Conservation (phyloP, 2,113 vertebrate species). For the Alligator sinensis region DNA sequence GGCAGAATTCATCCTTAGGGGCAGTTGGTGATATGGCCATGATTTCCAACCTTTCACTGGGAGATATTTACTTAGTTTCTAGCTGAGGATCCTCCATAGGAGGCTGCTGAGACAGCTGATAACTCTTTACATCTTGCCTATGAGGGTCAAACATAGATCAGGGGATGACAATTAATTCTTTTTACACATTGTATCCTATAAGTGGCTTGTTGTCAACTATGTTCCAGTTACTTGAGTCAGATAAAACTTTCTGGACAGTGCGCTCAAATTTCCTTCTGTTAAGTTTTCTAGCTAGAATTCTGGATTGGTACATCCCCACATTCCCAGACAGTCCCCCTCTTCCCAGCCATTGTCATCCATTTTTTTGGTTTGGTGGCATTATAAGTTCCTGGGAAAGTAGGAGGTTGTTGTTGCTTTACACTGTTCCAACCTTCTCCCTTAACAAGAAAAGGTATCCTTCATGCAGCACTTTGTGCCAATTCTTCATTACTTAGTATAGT, state of each 20-base stretch:
- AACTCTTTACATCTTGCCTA: background rate
- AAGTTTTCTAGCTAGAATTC: background rate
- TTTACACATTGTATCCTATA: background rate
- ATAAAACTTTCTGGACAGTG: background rate
- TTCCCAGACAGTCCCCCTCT: background rate
- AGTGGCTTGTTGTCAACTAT: background rate
- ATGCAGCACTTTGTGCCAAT: background rate
- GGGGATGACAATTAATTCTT: background rate
- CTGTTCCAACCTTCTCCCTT: no score
- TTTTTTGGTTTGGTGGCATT: background rate
- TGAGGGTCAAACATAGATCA: background rate
- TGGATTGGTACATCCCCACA: background rate
- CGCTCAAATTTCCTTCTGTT: fast-evolving
- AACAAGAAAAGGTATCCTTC: no score
- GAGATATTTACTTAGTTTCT: background rate
- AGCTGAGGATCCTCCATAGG: background rate
- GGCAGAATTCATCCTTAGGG: background rate
- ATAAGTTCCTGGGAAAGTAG: background rate
- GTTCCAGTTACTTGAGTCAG: background rate
- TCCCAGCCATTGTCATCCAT: background rate
- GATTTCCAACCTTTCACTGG: background rate
- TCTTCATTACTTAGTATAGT: background rate
- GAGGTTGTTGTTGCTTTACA: background rate
- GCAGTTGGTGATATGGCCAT: background rate
- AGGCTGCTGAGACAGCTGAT: background rate